Percentiles rank a stretch among this genome's conserved stretches.
Conservation (phyloP, 2,888 invertebrate species). For the Drosophila paranaensis region DNA sequence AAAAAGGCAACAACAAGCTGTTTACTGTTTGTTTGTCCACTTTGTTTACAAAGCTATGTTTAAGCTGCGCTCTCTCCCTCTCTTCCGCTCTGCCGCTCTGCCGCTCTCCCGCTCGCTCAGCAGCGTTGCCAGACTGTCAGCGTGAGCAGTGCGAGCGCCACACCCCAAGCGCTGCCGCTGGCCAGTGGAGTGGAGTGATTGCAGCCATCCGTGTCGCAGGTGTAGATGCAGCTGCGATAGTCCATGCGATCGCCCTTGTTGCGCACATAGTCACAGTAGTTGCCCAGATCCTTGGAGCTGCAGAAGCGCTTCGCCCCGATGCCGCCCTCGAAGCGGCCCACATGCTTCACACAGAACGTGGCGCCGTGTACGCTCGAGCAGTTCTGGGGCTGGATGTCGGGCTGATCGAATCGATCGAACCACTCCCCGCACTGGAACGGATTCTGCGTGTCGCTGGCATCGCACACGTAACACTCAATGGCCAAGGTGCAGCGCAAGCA, state of each 20-base stretch:
- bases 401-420: conserved; percentile 87
- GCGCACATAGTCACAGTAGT: conserved; percentile 94
- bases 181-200: conserved; percentile 86
- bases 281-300: conserved; percentile 93
- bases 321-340: conserved; percentile 96
- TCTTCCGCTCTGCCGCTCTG: not conserved
- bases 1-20: conserved; percentile 27
- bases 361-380: conserved; percentile 94
- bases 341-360: conserved; percentile 96
- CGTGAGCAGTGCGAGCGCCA: conserved; percentile 35
- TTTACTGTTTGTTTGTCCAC: conserved; percentile 17
- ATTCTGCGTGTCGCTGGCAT: conserved; percentile 90
- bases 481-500: conserved; percentile 84
- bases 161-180: conserved; percentile 41
- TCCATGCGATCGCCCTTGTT: conserved; percentile 93
- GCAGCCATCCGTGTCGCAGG: conserved; percentile 93
- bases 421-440: conserved; percentile 94
- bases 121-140: conserved; percentile 60
- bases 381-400: conserved; percentile 88
- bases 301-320: conserved; percentile 95
- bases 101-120: conserved; percentile 1
- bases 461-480: conserved; percentile 95
- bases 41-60: conserved; percentile 67
- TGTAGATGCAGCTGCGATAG: conserved; percentile 95
- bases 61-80: conserved; percentile 11